Base-by-base conservation (phyloP, 2,797 vertebrate species). In the Holocentrus rufus region DNA sequence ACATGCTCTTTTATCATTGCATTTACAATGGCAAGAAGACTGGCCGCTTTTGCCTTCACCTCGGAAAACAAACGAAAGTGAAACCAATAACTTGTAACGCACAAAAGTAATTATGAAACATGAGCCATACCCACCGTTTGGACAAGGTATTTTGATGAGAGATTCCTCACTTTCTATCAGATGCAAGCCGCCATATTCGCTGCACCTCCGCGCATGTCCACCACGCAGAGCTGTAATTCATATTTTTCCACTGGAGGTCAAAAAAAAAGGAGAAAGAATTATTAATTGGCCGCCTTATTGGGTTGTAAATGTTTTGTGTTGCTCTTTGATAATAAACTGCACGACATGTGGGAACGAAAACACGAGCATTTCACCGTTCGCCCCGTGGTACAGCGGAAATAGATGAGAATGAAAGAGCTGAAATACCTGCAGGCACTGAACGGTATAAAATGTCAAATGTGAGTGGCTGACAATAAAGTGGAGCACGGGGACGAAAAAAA, bases 141-240 rank as follows among this genome's bases (percentile, higher is more conserved):
- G 75, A 65, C 69, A 39, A 69, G 75, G 56, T 81, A 65, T 86
- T 89, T 86, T 74, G 86, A 81, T 76, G 83, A 81, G 78, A 85
- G 88, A 88, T 64, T 81, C 85, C 89, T 90, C 84, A 89, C 89
- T 93, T 90, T 91, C 89, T 88, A 86, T 90, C 87, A 84, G 89
- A 91, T 83, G 87, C 88, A 81, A 81, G 91, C 88, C 93, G 92
- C 93, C 93, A 94, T 94, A 80, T 93, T 92, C 92, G 84, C 87
- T 91, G 90, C 91, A 90, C 88, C 85, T 87, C 85, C 91, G 93
- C 92, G 91, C 93, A 93, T 94, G 93, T 92, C 92, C 90, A 84
- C 81, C 72, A 14, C 89, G 89, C 86, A 82, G 87, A 81, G 87
- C 86, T 91, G 72, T 77, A 87, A 87, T 82, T 89, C 87, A 87